Evolutionary conservation across 2,888 invertebrate genomes (phyloP).

Genomic region (Corbicula japonica): DNA sequence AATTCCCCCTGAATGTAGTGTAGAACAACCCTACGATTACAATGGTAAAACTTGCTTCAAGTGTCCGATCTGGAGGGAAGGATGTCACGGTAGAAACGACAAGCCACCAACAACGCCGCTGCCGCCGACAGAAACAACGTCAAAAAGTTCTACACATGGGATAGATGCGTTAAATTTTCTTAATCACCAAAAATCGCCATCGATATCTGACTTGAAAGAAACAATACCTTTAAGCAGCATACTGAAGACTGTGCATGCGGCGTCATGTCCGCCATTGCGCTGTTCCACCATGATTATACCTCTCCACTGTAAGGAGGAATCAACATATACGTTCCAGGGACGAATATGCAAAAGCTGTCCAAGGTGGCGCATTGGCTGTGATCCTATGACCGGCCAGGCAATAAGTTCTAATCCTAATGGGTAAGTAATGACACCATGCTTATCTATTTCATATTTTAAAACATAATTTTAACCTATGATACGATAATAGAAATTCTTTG

Average conservation of each 20-base stretch:
- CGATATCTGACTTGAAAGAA: conserved; percentile 21
- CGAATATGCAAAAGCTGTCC: conserved; percentile 51
- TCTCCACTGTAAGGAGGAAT: conserved; percentile 28
- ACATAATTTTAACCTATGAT: too few relatives aligned
- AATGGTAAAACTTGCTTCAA: conserved; percentile 45
- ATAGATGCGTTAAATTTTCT: background rate
- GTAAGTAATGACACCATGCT: too few relatives aligned
- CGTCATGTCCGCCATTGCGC: conserved; percentile 44
- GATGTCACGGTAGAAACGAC: conserved; percentile 16
- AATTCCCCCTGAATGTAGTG: conserved; percentile 41
- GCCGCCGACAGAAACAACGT: too few relatives aligned
- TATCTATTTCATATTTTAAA: too few relatives aligned
- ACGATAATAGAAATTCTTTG: too few relatives aligned
- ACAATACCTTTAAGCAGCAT: conserved; percentile 36
- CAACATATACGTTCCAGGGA: conserved; percentile 45
- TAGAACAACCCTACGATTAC: conserved; percentile 32
- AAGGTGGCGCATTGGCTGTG: conserved; percentile 45
- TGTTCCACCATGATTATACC: conserved; percentile 53
- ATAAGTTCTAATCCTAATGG: conserved; percentile 52
- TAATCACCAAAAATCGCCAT: conserved; percentile 4
- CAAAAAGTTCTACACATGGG: too few relatives aligned
- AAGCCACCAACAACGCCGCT: background rate
- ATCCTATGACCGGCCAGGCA: background rate
- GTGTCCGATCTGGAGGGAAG: conserved; percentile 49
- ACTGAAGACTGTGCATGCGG: conserved; percentile 18